Evolutionary conservation across 2,888 invertebrate species (phyloP).

Genomic region (Rapana venosa): DNA sequence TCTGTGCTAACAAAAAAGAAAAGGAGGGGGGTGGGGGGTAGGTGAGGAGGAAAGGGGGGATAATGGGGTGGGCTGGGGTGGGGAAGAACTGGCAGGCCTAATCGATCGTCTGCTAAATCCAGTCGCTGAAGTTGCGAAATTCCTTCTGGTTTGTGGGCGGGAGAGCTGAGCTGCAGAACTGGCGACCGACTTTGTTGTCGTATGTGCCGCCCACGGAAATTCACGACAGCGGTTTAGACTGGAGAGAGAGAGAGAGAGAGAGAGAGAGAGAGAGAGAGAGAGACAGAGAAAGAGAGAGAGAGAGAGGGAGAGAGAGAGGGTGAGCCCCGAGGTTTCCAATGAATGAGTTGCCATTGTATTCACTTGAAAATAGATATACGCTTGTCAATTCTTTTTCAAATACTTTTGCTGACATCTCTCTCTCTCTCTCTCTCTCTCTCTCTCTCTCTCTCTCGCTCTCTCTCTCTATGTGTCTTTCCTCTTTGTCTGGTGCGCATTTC

Average conservation of each 20-base stretch:
- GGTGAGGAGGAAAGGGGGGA: not conserved
- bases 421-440: no score
- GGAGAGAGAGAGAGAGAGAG: not conserved
- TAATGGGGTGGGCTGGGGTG: not conserved
- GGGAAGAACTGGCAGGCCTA: not conserved
- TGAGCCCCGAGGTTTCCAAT: constrained; percentile 16
- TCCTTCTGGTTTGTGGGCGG: constrained; percentile 14
- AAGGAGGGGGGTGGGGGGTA: not conserved
- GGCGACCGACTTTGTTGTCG: constrained; percentile 30
- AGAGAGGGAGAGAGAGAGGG: not conserved
- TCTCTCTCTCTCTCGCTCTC: no score
- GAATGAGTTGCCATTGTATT: constrained; percentile 16
- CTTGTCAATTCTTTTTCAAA: not conserved
- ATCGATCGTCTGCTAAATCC: constrained; percentile 33
- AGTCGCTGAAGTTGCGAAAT: constrained; percentile 42
- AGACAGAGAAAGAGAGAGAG: no score
- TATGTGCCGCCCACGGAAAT: constrained; percentile 17
- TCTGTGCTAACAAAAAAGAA: not conserved
- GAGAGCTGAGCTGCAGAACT: constrained; percentile 20
- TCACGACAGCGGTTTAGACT: not conserved
- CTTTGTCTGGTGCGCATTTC: not conserved
- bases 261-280: not conserved
- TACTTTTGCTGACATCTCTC: not conserved
- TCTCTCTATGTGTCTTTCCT: not conserved
- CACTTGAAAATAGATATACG: constrained; percentile 2